These are phyloP conservation scores for Aurelia sp. DNA, from an alignment of 30 jellyfish, hydroid and myxozoan genomes.

Conservation along the genomic window DNA sequence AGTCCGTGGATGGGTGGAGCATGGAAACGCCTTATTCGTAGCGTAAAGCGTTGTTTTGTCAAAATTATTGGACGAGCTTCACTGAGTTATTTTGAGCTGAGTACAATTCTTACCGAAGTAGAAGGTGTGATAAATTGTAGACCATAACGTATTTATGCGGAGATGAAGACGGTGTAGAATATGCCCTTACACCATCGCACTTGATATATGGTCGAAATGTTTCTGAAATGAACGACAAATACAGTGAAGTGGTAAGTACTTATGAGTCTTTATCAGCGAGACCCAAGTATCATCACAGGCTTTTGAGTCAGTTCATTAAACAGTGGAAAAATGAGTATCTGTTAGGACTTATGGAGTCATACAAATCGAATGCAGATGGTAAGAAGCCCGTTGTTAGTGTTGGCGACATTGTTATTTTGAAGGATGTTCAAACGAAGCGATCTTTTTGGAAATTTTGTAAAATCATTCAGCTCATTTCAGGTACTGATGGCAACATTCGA, in stretches of 20 bases:
- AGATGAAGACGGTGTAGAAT: slow-evolving; percentile 25
- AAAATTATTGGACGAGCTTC: background rate
- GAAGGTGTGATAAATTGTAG: slow-evolving; percentile 33
- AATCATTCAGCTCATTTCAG: slow-evolving; percentile 22
- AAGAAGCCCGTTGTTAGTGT: slow-evolving; percentile 1
- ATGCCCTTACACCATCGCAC: slow-evolving; percentile 37
- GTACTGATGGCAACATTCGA: no score
- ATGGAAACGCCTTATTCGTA: no score
- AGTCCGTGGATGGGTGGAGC: no score
- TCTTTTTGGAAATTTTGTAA: slow-evolving; percentile 32
- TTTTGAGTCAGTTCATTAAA: slow-evolving; percentile 25
- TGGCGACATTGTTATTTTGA: slow-evolving; percentile 19
- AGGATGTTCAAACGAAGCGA: slow-evolving; percentile 36
- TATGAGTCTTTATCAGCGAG: slow-evolving; percentile 27
- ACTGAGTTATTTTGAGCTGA: slow-evolving; percentile 29
- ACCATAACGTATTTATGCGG: slow-evolving; percentile 36
- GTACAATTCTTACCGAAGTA: slow-evolving; percentile 42
- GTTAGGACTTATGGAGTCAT: slow-evolving; percentile 24
- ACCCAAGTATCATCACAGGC: slow-evolving; percentile 15
- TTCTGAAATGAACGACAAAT: background rate
- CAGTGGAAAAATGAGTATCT: no score
- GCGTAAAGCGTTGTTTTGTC: background rate
- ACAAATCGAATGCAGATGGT: background rate
- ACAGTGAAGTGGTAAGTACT: slow-evolving; percentile 43
- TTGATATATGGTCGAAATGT: slow-evolving; percentile 32